These are phyloP conservation scores for Atethmia centrago DNA, from an alignment of 2,888 invertebrate genomes.

Conservation along the genomic window DNA sequence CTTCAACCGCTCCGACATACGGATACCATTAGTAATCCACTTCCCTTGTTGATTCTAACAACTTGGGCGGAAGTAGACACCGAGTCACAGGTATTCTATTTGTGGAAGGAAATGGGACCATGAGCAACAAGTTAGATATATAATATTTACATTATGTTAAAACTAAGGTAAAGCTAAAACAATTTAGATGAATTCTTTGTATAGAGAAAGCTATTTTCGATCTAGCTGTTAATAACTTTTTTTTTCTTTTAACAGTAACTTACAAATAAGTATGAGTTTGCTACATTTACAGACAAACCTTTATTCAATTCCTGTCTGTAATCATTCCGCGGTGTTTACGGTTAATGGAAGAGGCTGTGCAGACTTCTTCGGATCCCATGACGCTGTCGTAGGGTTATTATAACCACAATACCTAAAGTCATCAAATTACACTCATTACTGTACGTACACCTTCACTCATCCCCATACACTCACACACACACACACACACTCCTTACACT, in stretches of 20 bases:
- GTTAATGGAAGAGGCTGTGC: no score
- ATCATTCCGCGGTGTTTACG: no score
- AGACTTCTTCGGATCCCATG: no score
- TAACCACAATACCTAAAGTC: no score
- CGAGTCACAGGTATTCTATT: slow-evolving; percentile 34
- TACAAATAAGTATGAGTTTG: neutral
- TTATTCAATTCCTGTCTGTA: no score
- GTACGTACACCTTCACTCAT: no score
- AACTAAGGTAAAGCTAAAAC: no score
- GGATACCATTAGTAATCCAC: slow-evolving; percentile 58
- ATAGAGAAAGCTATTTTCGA: neutral
- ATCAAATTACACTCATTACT: no score
- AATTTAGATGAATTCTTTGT: neutral
- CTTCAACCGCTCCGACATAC: slow-evolving; percentile 33
- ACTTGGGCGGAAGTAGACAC: slow-evolving; percentile 35
- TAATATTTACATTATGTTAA: neutral
- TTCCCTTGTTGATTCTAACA: slow-evolving; percentile 56
- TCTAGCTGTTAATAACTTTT: neutral
- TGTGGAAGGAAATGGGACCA: slow-evolving; percentile 30
- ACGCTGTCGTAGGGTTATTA: no score
- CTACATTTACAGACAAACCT: no score
- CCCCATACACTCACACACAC: no score
- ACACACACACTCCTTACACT: no score
- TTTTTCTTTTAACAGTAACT: neutral
- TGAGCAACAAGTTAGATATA: neutral